These are phyloP conservation scores for Rhopilema esculentum DNA, from an alignment of 30 jellyfish, hydroid and myxozoan genomes.

Conservation along the genomic window DNA sequence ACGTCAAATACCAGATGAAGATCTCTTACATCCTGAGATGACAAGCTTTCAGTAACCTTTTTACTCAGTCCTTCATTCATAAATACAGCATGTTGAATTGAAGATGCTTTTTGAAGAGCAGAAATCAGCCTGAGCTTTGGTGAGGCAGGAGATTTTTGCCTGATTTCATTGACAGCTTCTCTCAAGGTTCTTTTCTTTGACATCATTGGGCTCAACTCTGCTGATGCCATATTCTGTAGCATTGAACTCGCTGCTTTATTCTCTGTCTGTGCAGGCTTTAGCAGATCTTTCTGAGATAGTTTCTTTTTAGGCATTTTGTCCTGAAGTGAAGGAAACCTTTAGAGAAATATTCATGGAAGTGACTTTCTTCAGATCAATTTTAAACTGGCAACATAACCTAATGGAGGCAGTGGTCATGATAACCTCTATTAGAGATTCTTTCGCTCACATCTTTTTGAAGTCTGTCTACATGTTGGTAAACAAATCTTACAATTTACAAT, in stretches of 20 bases:
- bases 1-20: slow-evolving; percentile 57
- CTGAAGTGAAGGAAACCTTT: not conserved
- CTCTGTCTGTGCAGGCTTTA: not conserved
- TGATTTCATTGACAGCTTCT: slow-evolving; percentile 43
- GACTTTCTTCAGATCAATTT: too few species aligned
- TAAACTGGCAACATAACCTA: too few species aligned
- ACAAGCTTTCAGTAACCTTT: slow-evolving; percentile 52
- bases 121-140: slow-evolving; percentile 50
- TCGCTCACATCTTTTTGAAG: too few species aligned
- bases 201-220: slow-evolving; percentile 54
- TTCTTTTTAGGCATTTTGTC: slow-evolving; percentile 59
- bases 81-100: slow-evolving; percentile 39
- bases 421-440: too few species aligned
- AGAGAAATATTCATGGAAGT: too few species aligned
- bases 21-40: slow-evolving; percentile 72
- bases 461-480: too few species aligned
- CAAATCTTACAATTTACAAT: too few species aligned
- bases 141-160: slow-evolving; percentile 45
- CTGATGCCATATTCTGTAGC: slow-evolving; percentile 65
- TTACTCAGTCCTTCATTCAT: slow-evolving; percentile 48
- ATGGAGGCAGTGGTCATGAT: too few species aligned
- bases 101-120: slow-evolving; percentile 53
- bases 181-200: slow-evolving; percentile 40
- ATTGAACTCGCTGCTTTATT: slow-evolving; percentile 3
- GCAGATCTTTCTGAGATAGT: slow-evolving; percentile 5